Base-by-base conservation (phyloP, 2,797 vertebrate species). In the Parotocinclus haroldoi region DNA sequence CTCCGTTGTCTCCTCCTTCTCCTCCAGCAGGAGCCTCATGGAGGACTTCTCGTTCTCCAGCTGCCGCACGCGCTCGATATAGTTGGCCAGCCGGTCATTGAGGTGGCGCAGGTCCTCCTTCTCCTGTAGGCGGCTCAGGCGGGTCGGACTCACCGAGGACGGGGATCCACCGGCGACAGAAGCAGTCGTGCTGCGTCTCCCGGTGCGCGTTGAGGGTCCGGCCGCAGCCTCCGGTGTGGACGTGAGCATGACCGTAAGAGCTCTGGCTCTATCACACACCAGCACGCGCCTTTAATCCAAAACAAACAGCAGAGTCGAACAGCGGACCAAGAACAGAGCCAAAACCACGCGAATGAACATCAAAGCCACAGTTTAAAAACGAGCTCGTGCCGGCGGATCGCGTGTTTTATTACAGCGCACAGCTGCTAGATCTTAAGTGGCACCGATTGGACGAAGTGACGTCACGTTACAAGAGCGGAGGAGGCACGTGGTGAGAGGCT, bases 11-110 rank as follows among this genome's bases (percentile, higher is more conserved):
- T 89, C 85, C 0, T 88, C 85, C 17, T 81, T 85, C 16, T 91
- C 87, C 60, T 86, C 83, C 76, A 93, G 79, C 55, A 81, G 85
- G 3, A 82, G 58, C 64, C 80, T 71, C 69, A 89, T 83, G 63
- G 77, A 79, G 1, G 86, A 78, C 55, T 89, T 78, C n/a, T 92
- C 91, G 11, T 69, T 76, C 56, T 92, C 91, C 70, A 91, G 74
- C 17, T 84, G 82, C 0, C 85, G 85, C 5, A 86, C 88, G 7
- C 88, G 87, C 78, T 91, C 88, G 57, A 92, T 92, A 81, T 91
- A 92, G 45, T 84, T 84, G 55, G 90, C 90, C 12, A 92, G 85
- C n/a, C 89, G 90, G 81, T 93, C 91, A 57, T 94, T 94, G 16
- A 93, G 90, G 54, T 86, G 83, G 7, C 71, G 85, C 45, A 93